Evolutionary conservation across 2,888 invertebrate genomes (phyloP), one percentile per base, ranked within the genome.

Genomic region (Pristionchus japonicus): DNA sequence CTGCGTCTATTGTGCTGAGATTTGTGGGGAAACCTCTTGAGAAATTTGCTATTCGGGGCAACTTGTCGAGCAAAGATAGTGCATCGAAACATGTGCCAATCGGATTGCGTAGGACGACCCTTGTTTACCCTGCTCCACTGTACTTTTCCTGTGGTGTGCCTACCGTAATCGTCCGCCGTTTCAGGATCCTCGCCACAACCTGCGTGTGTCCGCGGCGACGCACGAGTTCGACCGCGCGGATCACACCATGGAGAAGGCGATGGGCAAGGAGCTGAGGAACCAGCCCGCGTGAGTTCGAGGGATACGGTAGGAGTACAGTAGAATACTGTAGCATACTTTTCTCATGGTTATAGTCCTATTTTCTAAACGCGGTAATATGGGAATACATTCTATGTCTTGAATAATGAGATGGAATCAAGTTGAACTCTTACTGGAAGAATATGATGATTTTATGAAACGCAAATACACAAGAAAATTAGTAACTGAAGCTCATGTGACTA

Each of bases 111-210:
- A 52, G 52, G 20, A 20, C 3, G 52, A 27, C 27, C 27, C 27
- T 27, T 15, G 57, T 17, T 6, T 23, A 57, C 57, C 57, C 20
- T 20, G 23, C 52, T 52, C 47, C 6, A 47, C 13, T 6, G 6
- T 20, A 52, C 23, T 49, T 20, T 23, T 23, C 3, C 52, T 57
- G 3, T 57, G 6, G 57, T 57, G 17, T 70, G 23, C 37, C 70
- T 70, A 70, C 70, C 37, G 70, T 70, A 40, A 40, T 15, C 23
- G 17, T 37, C 70, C 20, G 1, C 3, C 6, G 0, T 20, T 47
- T 31, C 82, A 83, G 82, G 52, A 83, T 52, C 52, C 82, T 49
- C 82, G 23, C 11, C 82, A 52, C 52, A 83, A 83, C 23, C 52
- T 83, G 49, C 82, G 82, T 34, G 82, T 83, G 31, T 83, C 82